Evolutionary conservation across 2,113 vertebrate species (phyloP).

Genomic region (Clarias macrocephalus): DNA sequence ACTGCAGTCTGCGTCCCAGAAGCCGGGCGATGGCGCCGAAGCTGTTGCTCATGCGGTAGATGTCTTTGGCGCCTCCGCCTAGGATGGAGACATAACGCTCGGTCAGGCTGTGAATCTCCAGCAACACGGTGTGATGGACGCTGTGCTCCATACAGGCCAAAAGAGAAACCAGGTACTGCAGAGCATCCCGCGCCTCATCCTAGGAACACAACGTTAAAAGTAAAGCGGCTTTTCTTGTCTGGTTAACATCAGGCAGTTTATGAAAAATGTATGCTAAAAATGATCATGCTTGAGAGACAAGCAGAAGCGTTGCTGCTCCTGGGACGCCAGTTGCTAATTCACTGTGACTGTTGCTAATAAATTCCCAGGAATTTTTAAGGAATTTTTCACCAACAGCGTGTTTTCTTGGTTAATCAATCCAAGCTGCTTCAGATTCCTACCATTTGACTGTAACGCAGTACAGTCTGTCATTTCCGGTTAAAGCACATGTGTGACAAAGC

Average conservation of each 20-base stretch:
- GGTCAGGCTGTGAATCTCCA: slow-evolving; percentile 86
- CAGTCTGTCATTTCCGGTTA: not conserved
- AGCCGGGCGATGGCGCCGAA: slow-evolving; percentile 84
- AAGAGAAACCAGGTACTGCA: slow-evolving; percentile 84
- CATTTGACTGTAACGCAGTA: not conserved
- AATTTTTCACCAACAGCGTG: not conserved
- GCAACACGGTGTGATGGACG: slow-evolving; percentile 84
- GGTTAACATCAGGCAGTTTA: not conserved
- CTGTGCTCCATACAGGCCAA: slow-evolving; percentile 88
- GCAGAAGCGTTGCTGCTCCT: not conserved
- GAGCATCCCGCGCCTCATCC: slow-evolving; percentile 79
- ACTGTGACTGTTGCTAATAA: not conserved
- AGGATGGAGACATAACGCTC: slow-evolving; percentile 79
- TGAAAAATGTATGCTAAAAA: not conserved
- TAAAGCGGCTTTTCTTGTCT: not conserved
- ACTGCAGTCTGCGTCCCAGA: slow-evolving; percentile 77
- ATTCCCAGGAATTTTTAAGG: not conserved
- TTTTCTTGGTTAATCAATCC: not conserved
- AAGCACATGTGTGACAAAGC: not conserved
- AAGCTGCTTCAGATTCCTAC: not conserved
- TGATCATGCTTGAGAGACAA: not conserved
- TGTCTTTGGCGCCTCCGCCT: slow-evolving; percentile 82
- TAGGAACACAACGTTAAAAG: slow-evolving; percentile 50
- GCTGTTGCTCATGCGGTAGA: slow-evolving; percentile 95
- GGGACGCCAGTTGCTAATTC: not conserved